These are phyloP conservation scores for Furnarius figulus DNA, from an alignment of 2,113 vertebrate species.

Conservation along the genomic window DNA sequence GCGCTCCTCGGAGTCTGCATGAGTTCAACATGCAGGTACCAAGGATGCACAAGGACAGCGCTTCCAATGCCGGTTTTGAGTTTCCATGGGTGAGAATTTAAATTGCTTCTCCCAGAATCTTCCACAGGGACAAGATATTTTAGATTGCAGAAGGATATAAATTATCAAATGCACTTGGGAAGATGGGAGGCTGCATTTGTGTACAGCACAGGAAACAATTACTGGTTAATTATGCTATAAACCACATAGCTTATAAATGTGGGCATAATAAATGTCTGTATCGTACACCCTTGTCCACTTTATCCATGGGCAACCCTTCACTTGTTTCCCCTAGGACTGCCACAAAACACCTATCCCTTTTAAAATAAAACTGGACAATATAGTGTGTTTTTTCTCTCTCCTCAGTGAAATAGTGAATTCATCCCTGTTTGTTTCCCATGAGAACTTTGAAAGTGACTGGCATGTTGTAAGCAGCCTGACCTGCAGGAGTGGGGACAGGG, in stretches of 20 bases:
- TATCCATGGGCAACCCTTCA: background rate
- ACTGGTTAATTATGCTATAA: conserved; percentile 24
- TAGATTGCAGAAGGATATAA: background rate
- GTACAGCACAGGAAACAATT: background rate
- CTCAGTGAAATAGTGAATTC: background rate
- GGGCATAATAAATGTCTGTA: background rate
- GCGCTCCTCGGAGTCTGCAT: background rate
- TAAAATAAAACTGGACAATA: background rate
- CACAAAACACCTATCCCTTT: background rate
- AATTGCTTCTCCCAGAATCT: background rate
- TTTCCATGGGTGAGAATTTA: fast-evolving
- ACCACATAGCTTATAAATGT: background rate
- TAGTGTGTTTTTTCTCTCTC: background rate
- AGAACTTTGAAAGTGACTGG: background rate
- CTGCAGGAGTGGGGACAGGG: too few species aligned
- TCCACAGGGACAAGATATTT: background rate
- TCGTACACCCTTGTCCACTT: background rate
- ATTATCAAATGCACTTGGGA: background rate
- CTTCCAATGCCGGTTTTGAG: background rate
- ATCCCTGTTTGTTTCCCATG: background rate
- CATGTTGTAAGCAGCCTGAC: background rate
- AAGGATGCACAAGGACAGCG: fast-evolving
- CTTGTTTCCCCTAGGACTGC: background rate
- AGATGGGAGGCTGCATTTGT: background rate
- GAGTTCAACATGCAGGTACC: background rate